Evolutionary conservation across 2,888 invertebrate genomes (phyloP).

Genomic region (Drosophila algonquin): DNA sequence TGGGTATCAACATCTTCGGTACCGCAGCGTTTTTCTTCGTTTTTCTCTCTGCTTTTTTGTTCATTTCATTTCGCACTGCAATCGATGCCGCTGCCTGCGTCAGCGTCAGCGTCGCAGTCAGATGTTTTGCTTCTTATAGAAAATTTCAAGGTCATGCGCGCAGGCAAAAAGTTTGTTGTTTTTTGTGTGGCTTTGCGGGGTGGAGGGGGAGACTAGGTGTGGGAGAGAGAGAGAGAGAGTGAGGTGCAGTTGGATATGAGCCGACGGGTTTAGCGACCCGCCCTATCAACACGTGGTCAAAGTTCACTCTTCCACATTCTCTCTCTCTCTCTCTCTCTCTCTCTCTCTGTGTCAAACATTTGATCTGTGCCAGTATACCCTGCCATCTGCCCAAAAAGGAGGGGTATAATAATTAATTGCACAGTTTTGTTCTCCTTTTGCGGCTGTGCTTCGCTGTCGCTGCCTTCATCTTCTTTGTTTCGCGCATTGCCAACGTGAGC

Average conservation of each 20-base stretch:
- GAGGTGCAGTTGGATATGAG: slow-evolving; percentile 8
- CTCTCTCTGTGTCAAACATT: not conserved
- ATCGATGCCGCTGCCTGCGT: slow-evolving; percentile 5
- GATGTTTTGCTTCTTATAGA: slow-evolving; percentile 33
- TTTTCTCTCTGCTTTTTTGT: slow-evolving; percentile 4
- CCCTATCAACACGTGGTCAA: slow-evolving; percentile 68
- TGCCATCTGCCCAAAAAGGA: too few relatives aligned
- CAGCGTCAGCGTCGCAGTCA: slow-evolving; percentile 12
- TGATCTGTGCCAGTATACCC: not conserved
- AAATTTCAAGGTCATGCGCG: slow-evolving; percentile 39
- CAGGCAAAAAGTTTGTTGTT: slow-evolving; percentile 32
- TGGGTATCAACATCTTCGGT: not conserved
- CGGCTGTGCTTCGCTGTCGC: not conserved
- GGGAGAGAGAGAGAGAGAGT: too few relatives aligned
- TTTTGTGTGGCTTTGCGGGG: slow-evolving; percentile 10
- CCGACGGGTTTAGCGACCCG: slow-evolving; percentile 64
- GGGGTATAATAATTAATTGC: not conserved
- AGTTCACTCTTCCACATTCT: slow-evolving; percentile 13
- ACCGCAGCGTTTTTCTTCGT: not conserved
- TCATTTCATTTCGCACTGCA: slow-evolving; percentile 32
- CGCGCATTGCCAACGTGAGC: slow-evolving; percentile 14
- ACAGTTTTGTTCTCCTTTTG: slow-evolving; percentile 6
- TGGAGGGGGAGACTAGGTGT: not conserved
- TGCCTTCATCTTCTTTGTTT: slow-evolving; percentile 15
- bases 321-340: not conserved